phyloP scores from a whole-genome alignment of 2,888 invertebrate species.

The Mesochorus sp. region DNA sequence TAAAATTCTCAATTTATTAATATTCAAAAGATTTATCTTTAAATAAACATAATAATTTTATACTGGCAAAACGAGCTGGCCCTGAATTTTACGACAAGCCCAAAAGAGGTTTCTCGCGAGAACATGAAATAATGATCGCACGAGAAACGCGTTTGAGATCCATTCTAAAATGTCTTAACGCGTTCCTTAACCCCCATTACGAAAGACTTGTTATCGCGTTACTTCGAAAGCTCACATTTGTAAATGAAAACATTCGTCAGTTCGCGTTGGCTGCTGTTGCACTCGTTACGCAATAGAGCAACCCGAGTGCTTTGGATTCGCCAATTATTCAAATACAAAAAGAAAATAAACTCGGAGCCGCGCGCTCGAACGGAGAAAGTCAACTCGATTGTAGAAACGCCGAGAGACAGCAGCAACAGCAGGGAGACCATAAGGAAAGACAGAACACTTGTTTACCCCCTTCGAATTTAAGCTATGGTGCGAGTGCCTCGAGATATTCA shows the following conservation, averaged over 20 bases:
- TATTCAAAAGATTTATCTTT: too few relatives aligned
- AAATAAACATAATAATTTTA: too few relatives aligned
- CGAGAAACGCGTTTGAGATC: too few relatives aligned
- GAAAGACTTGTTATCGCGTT: too few relatives aligned
- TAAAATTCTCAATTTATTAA: too few relatives aligned
- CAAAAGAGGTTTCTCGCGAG: too few relatives aligned
- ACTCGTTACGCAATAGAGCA: slow-evolving; percentile 44
- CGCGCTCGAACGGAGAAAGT: slow-evolving; percentile 59
- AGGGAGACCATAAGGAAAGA: slow-evolving; percentile 3
- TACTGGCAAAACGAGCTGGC: too few relatives aligned
- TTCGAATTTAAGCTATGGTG: slow-evolving; percentile 1
- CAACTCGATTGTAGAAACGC: slow-evolving; percentile 50
- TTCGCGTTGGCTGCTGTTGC: slow-evolving; percentile 12
- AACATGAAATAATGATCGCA: too few relatives aligned
- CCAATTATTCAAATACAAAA: slow-evolving; percentile 39
- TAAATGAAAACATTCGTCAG: slow-evolving; percentile 1
- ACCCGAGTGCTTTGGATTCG: slow-evolving; percentile 11
- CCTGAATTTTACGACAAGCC: too few relatives aligned
- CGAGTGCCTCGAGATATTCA: slow-evolving; percentile 40
- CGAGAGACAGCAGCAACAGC: slow-evolving; percentile 41
- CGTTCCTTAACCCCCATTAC: too few relatives aligned
- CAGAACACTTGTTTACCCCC: slow-evolving; percentile 17
- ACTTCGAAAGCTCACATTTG: too few relatives aligned
- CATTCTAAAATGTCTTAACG: too few relatives aligned
- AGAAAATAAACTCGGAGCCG: slow-evolving; percentile 23